Evolutionary conservation across 1,140 invertebrate genomes (phyloP).

Genomic region (Nebria ingens): DNA sequence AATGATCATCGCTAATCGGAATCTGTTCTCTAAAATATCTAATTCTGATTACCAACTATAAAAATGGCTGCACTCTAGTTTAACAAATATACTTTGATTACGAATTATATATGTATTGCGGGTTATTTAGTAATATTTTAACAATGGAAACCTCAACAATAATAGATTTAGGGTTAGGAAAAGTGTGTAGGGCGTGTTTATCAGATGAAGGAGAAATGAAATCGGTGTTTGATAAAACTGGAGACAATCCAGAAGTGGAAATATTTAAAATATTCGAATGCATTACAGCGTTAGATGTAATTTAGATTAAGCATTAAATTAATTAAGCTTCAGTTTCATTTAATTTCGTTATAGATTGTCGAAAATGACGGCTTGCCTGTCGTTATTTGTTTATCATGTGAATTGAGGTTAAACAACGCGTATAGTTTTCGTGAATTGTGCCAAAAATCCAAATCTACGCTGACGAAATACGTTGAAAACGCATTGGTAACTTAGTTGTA

Average conservation of each 20-base stretch:
- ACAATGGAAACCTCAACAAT: not conserved
- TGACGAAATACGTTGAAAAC: not conserved
- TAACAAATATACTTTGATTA: too few species aligned
- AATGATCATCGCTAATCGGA: too few species aligned
- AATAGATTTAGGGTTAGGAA: not conserved
- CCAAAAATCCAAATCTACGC: not conserved
- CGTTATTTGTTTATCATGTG: not conserved
- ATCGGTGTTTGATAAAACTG: conserved; percentile 25
- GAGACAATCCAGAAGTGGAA: conserved; percentile 7
- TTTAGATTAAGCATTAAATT: conserved; percentile 1
- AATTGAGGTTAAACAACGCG: not conserved
- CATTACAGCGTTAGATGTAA: not conserved
- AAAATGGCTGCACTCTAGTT: too few species aligned
- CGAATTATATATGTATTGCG: too few species aligned
- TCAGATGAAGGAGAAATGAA: not conserved
- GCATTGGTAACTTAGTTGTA: not conserved
- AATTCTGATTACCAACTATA: too few species aligned
- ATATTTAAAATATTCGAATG: not conserved
- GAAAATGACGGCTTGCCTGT: not conserved
- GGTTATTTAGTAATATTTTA: too few species aligned
- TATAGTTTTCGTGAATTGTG: not conserved
- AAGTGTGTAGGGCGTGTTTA: conserved; percentile 1
- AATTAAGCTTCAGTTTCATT: not conserved
- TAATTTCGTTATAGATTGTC: not conserved
- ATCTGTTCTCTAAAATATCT: too few species aligned